Base-by-base conservation (phyloP, 2,888 invertebrate genomes). In the Tipula confusa region DNA sequence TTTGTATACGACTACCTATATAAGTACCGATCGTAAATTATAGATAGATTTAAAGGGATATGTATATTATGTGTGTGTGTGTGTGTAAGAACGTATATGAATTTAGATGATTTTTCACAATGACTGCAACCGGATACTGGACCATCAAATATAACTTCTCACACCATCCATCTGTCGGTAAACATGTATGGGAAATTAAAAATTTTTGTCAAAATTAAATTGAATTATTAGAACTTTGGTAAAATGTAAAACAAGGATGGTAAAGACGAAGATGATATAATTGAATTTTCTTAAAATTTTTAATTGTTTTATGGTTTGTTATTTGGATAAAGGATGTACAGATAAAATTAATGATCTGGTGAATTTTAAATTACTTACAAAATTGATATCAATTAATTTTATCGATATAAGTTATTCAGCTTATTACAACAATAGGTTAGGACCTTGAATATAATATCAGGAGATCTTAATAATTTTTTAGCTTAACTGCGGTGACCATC, bases 271-370 rank as follows among this genome's bases (percentile, higher is more conserved):
- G 64, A 64, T 24, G 24, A 64, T 64, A 24, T 64, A 64, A 64
- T 64, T 64, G 18, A 64, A 64, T 64, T 64, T 64, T 24, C 64
- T 64, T 64, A 64, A 64, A 64, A n/a, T n/a, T 64, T 64, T 64
- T 64, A 64, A 64, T 64, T 64, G 64, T 64, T 64, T 64, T 64
- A 64, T 64, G 64, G 64, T 64, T 64, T 64, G 64, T 64, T 64
- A 64, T 64, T 64, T 64, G 64, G 64, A 64, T 64, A 64, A n/a
- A 38, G 3, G 2, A 9, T 24, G 43, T 4, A 43, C 15, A 15
- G 64, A 64, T 64, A 64, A 64, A 64, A 64, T 64, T 64, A 64
- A 64, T 64, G 24, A 64, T 24, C 11, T 64, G 18, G 64, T 7
- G 18, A 24, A 24, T 6, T 24, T n/a, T 24, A 64, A 64, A 24